Percentiles rank a stretch among this genome's conserved stretches.
Conservation (phyloP, 2,113 vertebrate species). For the Maccullochella peelii region DNA sequence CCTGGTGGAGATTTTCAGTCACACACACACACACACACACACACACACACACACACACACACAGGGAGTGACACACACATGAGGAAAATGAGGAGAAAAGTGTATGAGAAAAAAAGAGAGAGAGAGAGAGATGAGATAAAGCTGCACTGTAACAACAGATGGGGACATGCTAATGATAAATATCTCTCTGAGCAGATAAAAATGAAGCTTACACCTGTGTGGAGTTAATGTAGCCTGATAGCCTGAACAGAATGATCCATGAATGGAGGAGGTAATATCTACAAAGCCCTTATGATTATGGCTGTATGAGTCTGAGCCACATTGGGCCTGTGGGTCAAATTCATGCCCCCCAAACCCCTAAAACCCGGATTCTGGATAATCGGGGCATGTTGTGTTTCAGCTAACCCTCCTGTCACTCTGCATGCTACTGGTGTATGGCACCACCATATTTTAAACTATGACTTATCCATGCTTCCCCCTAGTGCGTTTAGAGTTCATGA, state of each 20-base stretch:
- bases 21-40: slow-evolving; percentile 13
- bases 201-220: slow-evolving; percentile 62
- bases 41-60: slow-evolving; percentile 17
- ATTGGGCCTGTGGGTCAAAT: slow-evolving; percentile 70
- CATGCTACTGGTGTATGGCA: slow-evolving; percentile 31
- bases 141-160: slow-evolving; percentile 40
- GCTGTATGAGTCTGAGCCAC: slow-evolving; percentile 53
- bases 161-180: slow-evolving; percentile 41
- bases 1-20: slow-evolving; percentile 32
- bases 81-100: slow-evolving; percentile 16
- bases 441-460: slow-evolving; percentile 47
- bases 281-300: slow-evolving; percentile 61
- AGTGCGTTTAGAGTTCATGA: slow-evolving; percentile 58
- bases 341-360: slow-evolving; percentile 36
- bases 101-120: not conserved
- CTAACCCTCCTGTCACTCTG: slow-evolving; percentile 65
- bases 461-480: slow-evolving; percentile 33
- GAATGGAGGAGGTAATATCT: slow-evolving; percentile 52
- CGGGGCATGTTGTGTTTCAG: slow-evolving; percentile 49
- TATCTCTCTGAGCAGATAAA: slow-evolving; percentile 36
- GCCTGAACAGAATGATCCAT: slow-evolving; percentile 41
- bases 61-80: slow-evolving; percentile 9
- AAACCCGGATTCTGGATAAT: slow-evolving; percentile 59
- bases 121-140: slow-evolving; percentile 14
- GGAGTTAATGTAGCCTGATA: slow-evolving; percentile 58